phyloP scores from a whole-genome alignment of 2,797 vertebrate species.

The Crypturellus tataupa region DNA sequence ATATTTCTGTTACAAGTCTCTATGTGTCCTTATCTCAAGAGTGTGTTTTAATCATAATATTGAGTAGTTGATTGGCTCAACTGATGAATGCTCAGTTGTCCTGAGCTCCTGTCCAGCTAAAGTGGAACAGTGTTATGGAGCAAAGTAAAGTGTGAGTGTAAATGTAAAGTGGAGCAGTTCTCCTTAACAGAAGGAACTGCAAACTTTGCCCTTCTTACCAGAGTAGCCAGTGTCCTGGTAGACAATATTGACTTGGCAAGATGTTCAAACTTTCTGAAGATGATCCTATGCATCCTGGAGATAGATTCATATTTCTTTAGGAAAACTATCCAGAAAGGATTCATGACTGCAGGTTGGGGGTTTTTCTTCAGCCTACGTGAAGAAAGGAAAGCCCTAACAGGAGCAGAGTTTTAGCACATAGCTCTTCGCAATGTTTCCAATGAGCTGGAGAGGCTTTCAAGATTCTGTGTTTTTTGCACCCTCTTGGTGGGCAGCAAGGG shows the following conservation, averaged over 20 bases:
- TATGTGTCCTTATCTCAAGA: not conserved
- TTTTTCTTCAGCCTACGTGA: not conserved
- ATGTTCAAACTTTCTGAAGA: not conserved
- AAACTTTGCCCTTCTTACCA: not conserved
- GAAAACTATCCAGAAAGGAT: not conserved
- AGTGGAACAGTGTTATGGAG: not conserved
- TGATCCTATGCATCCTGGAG: not conserved
- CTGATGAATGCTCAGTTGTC: not conserved
- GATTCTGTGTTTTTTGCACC: not conserved
- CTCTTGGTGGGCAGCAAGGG: not conserved
- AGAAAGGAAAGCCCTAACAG: not conserved
- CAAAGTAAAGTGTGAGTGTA: no score
- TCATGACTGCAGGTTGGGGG: not conserved
- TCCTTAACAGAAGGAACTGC: not conserved
- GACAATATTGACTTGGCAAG: not conserved
- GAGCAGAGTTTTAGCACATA: fast-evolving
- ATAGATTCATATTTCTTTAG: not conserved
- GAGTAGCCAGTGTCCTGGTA: not conserved
- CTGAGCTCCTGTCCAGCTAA: not conserved
- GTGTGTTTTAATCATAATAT: not conserved
- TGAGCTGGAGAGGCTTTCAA: not conserved
- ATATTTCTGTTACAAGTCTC: not conserved
- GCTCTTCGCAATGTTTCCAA: not conserved
- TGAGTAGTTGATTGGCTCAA: not conserved
- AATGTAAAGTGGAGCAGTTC: not conserved